Conservation (phyloP, 2,113 vertebrate species). For the Pollachius pollachius region DNA sequence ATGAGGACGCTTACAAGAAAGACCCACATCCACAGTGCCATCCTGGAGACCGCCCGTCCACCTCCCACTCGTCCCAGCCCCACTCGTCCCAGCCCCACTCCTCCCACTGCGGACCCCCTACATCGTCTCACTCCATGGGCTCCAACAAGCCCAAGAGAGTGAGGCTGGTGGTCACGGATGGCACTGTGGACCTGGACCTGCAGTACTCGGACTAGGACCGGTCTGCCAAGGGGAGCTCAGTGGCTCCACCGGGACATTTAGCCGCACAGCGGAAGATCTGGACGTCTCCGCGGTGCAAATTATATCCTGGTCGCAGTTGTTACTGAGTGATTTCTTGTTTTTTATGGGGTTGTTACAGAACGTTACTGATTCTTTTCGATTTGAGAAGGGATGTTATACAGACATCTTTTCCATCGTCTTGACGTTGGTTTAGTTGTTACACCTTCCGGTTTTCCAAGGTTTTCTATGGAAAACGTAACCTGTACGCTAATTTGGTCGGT, state of each 20-base stretch:
- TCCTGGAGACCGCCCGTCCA: conserved; percentile 54
- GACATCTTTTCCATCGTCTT: too few relatives aligned
- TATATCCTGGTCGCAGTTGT: not conserved
- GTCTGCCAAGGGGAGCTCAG: not conserved
- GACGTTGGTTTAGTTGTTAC: too few relatives aligned
- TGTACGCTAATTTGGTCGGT: too few relatives aligned
- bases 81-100: not conserved
- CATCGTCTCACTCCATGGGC: conserved; percentile 68
- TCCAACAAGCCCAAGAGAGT: conserved; percentile 74
- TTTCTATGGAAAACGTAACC: too few relatives aligned
- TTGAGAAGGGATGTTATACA: too few relatives aligned
- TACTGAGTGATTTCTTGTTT: not conserved
- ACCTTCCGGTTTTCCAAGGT: too few relatives aligned
- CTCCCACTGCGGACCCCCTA: conserved; percentile 53
- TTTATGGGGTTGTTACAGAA: not conserved
- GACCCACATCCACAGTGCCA: conserved; percentile 66
- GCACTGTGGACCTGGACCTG: conserved; percentile 75
- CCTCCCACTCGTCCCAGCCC: not conserved
- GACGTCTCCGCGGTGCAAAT: conserved; percentile 27
- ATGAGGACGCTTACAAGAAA: conserved; percentile 61
- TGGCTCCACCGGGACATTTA: conserved; percentile 8
- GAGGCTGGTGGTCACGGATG: conserved; percentile 77
- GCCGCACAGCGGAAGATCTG: conserved; percentile 5
- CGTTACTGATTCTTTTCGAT: not conserved
- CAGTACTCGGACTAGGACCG: conserved; percentile 74